phyloP scores from a whole-genome alignment of 2,888 invertebrate genomes.

The Meloe dianella region DNA sequence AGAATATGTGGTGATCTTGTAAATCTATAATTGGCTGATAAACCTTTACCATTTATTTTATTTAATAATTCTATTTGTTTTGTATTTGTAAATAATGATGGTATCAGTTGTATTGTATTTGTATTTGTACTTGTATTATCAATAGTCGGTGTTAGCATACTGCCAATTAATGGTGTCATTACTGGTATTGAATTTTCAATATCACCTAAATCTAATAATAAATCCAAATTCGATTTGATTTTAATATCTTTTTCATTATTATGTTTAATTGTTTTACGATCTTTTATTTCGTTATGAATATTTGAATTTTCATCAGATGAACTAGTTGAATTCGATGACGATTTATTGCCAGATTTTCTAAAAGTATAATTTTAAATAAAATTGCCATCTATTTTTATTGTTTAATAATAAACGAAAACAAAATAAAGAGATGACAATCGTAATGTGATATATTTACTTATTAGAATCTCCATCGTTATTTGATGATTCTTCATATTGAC shows the following conservation, averaged over 20 bases:
- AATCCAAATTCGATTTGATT: slow-evolving; percentile 74
- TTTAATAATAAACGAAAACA: too few relatives aligned
- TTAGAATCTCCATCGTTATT: slow-evolving; percentile 42
- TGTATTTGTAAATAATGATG: slow-evolving; percentile 66
- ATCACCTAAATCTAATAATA: slow-evolving; percentile 81
- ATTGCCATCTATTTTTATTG: too few relatives aligned
- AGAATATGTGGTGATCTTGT: slow-evolving; percentile 81
- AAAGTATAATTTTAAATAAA: too few relatives aligned
- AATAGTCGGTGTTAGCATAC: slow-evolving; percentile 70
- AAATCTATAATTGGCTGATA: slow-evolving; percentile 71
- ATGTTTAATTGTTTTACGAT: slow-evolving; percentile 12
- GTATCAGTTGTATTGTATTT: slow-evolving; percentile 65
- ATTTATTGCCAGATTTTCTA: slow-evolving; percentile 23
- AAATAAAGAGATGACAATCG: not conserved
- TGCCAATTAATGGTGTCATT: slow-evolving; percentile 83
- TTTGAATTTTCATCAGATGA: slow-evolving; percentile 35
- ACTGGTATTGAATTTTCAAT: slow-evolving; percentile 74
- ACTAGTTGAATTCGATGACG: slow-evolving; percentile 12
- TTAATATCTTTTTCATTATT: slow-evolving; percentile 20
- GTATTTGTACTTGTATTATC: slow-evolving; percentile 25
- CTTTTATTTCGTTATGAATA: slow-evolving; percentile 29
- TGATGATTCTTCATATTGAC: slow-evolving; percentile 36
- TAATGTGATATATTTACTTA: slow-evolving; percentile 22
- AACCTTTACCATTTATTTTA: slow-evolving; percentile 74
- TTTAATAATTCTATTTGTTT: slow-evolving; percentile 71